Conservation (phyloP, 30 jellyfish, hydroid and myxozoan species). For the Hydra vulgaris region DNA sequence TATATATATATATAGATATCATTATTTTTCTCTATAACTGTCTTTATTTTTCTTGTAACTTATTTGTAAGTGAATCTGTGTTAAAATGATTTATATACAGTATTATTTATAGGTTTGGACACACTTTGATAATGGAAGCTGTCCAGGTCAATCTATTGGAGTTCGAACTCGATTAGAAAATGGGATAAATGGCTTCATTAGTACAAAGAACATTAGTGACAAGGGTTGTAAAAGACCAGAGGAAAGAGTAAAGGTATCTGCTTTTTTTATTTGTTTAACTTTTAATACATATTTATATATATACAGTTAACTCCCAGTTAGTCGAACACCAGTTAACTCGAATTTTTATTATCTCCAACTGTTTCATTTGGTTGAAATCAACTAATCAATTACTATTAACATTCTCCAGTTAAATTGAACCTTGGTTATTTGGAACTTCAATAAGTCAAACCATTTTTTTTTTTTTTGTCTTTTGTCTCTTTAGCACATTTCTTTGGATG, state of each 20-base stretch:
- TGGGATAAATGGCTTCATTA: slow-evolving; percentile 76
- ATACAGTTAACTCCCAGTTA: too few relatives aligned
- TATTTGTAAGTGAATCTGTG: background rate
- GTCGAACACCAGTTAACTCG: too few relatives aligned
- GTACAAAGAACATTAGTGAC: slow-evolving; percentile 78
- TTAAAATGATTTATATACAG: background rate
- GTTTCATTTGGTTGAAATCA: too few relatives aligned
- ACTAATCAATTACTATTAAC: too few relatives aligned
- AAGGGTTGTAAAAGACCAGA: slow-evolving; percentile 80
- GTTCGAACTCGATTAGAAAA: slow-evolving; percentile 73
- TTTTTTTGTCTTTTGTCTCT: too few relatives aligned
- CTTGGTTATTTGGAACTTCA: too few relatives aligned
- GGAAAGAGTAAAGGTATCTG: slow-evolving; percentile 69
- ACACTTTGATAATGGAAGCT: slow-evolving; percentile 90
- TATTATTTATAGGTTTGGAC: slow-evolving; percentile 71
- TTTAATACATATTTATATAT: too few relatives aligned
- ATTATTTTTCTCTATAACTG: background rate
- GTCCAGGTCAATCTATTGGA: slow-evolving; percentile 97
- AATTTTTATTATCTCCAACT: too few relatives aligned
- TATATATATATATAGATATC: too few relatives aligned
- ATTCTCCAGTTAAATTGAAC: too few relatives aligned
- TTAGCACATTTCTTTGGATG: too few relatives aligned
- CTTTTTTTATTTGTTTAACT: background rate
- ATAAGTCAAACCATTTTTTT: too few relatives aligned
- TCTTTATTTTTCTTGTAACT: background rate